Evolutionary conservation across 1,140 invertebrate genomes (phyloP), one percentile per base, ranked within the genome.

Genomic region (Nylanderia fulva): DNA sequence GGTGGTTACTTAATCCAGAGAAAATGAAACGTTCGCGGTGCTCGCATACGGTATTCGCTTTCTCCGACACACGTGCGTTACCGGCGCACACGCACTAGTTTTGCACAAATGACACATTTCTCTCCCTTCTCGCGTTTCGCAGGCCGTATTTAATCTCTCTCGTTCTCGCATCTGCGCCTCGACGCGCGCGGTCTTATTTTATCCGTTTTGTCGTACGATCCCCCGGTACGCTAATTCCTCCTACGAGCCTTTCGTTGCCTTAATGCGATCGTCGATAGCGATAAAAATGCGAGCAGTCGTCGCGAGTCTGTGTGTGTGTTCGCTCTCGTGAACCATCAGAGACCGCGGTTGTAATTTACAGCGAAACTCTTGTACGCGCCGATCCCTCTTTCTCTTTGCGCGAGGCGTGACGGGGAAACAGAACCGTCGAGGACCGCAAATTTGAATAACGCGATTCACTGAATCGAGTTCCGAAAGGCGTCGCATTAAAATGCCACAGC

Each of bases 1-100:
- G 84, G 88, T 87, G 93, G 91, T 94, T 94, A 94, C 93, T 94
- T 94, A 94, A 94, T 93, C 93, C 93, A 88, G 92, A 92, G 93
- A 93, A 94, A 94, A 94, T 94, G 92, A 94, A 94, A 90, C 85
- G 88, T 87, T 89, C 61, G 72, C 77, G 85, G 74, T 80, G 71
- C 79, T 69, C 85, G 80, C 80, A 72, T 75, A 71, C 63, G 89
- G 89, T 92, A 92, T 92, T 92, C 48, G 71, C 56, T 74, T 56
- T 79, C 15, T 48, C 39, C 29, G 33, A 29, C 72, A 9, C 72
- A 61, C 42, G n/a, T 52, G 13, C 56, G 8, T 74, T 66, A 76
- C 76, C 36, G 63, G 36, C n/a, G 18, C 29, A 18, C 21, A 66
- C 21, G 60, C 66, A 48, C 54, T 13, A 39, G 18, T n/a, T 71